Base-by-base conservation (phyloP, 2,888 invertebrate species). In the Panopea generosa region DNA sequence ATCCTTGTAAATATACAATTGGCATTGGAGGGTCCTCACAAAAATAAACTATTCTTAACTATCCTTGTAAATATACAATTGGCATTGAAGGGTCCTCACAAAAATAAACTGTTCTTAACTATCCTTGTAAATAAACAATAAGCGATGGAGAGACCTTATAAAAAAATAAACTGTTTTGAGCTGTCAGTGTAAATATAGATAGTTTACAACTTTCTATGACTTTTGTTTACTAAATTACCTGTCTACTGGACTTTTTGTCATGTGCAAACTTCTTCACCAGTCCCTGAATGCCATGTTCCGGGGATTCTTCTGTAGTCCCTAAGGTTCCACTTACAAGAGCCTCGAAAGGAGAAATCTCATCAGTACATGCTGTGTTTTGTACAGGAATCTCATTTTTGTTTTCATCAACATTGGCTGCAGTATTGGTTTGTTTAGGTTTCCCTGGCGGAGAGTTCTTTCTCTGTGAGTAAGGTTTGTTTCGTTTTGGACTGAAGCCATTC, bases 221-320 rank as follows among this genome's bases (percentile, higher is more conserved):
- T n/a, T n/a, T n/a, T n/a, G n/a, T n/a, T n/a, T n/a, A 33, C 33
- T 7, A 7, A 33, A 7, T 33, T 56, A 77, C 80, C 70, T 83
- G 83, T 66, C 83, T 79, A 49, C 80, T 82, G 3, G 81, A 73
- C 49, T 84, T 85, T 9, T 84, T 84, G n/a, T 83, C 84, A 40
- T 78, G 76, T 2, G 77, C 69, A 57, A 85, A 80, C 56, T 82
- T 85, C 38, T 77, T 77, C 7, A 81, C 72, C 45, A 74, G 38
- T n/a, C 59, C 73, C 52, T 76, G 80, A 2, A 73, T 43, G 7
- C 66, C 66, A 47, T 66, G 60, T n/a, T 66, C 45, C 0, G n/a
- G 9, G 18, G 68, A 45, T n/a, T 52, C 63, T 16, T 40, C 24
- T 11, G 47, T 45, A 7, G 60, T 55, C 29, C 60, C 72, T 24